Percentiles rank a stretch among this genome's conserved stretches.
phyloP scores from a whole-genome alignment of 2,113 vertebrate genomes.

The Coptodon rendalli region DNA sequence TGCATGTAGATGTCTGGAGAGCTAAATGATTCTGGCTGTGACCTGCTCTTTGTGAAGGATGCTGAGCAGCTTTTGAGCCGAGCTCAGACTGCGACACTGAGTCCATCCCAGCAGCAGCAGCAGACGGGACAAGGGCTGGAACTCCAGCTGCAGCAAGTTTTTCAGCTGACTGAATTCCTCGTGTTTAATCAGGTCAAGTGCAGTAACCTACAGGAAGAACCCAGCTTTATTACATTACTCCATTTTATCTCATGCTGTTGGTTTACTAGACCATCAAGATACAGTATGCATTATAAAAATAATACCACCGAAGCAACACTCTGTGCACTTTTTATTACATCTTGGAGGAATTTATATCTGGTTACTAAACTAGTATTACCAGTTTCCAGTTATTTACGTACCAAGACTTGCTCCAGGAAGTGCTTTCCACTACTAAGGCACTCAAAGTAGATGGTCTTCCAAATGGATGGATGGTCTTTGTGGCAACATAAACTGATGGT shows the following conservation, averaged over 20 bases:
- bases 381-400: slow-evolving; percentile 45
- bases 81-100: slow-evolving; percentile 83
- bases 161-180: slow-evolving; percentile 82
- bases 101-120: slow-evolving; percentile 90
- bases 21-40: neutral
- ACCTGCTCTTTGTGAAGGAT: slow-evolving; percentile 84
- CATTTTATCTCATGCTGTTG: neutral
- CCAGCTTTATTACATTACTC: neutral
- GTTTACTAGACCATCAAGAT: neutral
- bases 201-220: slow-evolving; percentile 77
- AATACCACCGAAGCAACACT: neutral
- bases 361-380: neutral
- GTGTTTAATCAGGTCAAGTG: slow-evolving; percentile 83
- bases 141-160: slow-evolving; percentile 79
- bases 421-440: slow-evolving; percentile 88
- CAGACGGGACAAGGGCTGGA: slow-evolving; percentile 84
- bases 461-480: slow-evolving; percentile 70
- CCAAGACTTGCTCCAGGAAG: slow-evolving; percentile 93
- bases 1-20: neutral
- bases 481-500: slow-evolving; percentile 81
- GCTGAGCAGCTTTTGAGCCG: slow-evolving; percentile 80
- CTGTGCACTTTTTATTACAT: neutral
- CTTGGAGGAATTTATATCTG: neutral
- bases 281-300: neutral
- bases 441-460: slow-evolving; percentile 90